Percentiles rank a stretch among this genome's conserved stretches.
phyloP scores from a whole-genome alignment of 2,797 vertebrate genomes.

The Trachurus trachurus region DNA sequence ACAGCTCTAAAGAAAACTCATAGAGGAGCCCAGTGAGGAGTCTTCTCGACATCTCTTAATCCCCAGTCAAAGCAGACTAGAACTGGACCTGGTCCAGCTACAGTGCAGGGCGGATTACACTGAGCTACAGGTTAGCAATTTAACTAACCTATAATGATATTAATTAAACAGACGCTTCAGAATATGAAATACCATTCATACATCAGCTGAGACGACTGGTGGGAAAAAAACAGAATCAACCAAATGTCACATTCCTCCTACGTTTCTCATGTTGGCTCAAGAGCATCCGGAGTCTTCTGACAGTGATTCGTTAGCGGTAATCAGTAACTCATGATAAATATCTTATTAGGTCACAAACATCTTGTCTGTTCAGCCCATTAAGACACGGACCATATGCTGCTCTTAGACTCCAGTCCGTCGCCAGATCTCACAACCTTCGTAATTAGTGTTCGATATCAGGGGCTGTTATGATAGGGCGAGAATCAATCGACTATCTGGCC shows the following conservation, averaged over 20 bases:
- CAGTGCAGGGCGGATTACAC: no score
- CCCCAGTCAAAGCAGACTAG: no score
- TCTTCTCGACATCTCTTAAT: no score
- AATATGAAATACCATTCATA: slow-evolving; percentile 8
- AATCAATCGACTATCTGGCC: slow-evolving; percentile 46
- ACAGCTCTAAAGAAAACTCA: no score
- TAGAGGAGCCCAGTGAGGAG: no score
- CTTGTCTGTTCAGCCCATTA: slow-evolving; percentile 28
- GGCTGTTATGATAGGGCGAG: slow-evolving; percentile 47
- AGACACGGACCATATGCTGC: slow-evolving; percentile 23
- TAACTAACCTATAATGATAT: no score
- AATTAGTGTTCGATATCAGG: slow-evolving; percentile 54
- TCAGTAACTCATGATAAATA: slow-evolving; percentile 65
- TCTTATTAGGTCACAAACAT: slow-evolving; percentile 57
- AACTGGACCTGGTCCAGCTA: no score
- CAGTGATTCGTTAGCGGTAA: slow-evolving; percentile 59
- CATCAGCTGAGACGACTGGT: slow-evolving; percentile 18
- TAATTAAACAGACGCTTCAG: slow-evolving; percentile 20
- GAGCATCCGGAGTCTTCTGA: slow-evolving; percentile 62
- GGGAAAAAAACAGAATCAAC: slow-evolving; percentile 3
- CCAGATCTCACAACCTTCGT: slow-evolving; percentile 36
- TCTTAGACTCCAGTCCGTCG: slow-evolving; percentile 14
- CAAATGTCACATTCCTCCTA: slow-evolving; percentile 20
- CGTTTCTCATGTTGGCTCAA: slow-evolving; percentile 24
- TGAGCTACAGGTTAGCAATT: no score